A percentile compares a stretch with the other conserved stretches of the same genome.
These are phyloP conservation scores for Onychostruthus taczanowskii DNA, from an alignment of 2,113 vertebrate genomes.

Conservation along the genomic window DNA sequence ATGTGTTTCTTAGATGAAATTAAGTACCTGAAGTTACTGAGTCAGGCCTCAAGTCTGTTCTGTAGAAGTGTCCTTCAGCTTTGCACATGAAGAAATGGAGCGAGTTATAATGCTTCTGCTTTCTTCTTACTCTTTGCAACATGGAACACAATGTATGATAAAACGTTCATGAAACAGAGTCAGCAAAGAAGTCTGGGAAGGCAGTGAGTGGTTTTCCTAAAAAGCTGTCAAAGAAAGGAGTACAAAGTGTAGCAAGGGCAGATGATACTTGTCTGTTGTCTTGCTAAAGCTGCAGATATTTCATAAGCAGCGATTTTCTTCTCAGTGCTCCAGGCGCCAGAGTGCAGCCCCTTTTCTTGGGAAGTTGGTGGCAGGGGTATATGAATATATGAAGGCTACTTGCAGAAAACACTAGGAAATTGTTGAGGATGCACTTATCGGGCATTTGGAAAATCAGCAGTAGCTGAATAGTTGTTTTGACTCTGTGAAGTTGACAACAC, in stretches of 20 bases:
- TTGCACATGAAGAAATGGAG: background rate
- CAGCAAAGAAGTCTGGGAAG: background rate
- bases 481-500: background rate
- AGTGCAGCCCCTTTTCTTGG: background rate
- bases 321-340: background rate
- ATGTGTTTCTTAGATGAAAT: background rate
- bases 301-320: background rate
- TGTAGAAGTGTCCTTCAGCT: background rate
- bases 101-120: background rate
- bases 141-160: background rate
- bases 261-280: too few species aligned
- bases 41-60: background rate
- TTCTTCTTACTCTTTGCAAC: background rate
- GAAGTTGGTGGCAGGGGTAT: background rate
- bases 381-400: rapidly evolving
- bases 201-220: background rate
- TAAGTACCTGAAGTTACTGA: background rate
- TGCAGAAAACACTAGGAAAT: background rate
- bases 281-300: background rate
- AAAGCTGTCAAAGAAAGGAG: background rate
- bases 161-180: background rate
- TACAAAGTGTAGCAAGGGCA: background rate
- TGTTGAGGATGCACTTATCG: rapidly evolving
- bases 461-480: background rate
- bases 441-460: background rate